Evolutionary conservation across 2,888 invertebrate species (phyloP), one percentile per base, ranked within the genome.

Genomic region (Theretra japonica): DNA sequence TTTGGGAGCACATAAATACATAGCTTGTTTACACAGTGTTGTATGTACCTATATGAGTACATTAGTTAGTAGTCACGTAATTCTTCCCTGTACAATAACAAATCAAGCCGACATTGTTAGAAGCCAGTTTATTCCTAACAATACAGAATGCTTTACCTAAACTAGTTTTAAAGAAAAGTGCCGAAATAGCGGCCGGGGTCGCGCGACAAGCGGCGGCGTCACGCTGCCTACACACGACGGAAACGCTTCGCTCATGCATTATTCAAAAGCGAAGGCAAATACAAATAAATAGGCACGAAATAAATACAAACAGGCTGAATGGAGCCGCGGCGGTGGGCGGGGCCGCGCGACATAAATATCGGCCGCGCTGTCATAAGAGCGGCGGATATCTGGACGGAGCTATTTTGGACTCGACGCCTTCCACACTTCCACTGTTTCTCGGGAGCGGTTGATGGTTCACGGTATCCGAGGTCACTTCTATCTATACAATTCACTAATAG

Each of bases 281-380:
- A 94, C 94, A 94, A 94, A 94, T 94, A 94, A 94, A 94, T 94
- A 93, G 94, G 89, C 92, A 91, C 89, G 89, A 90, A 94, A 94
- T 93, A 94, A 93, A 94, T 94, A 94, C 93, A 93, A 94, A 93
- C 93, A 91, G 92, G 89, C 93, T 91, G 94, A 94, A 93, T 93
- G 93, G 91, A 91, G 92, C 91, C 91, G 85, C 90, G 89, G 88
- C 87, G 84, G 88, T 91, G 92, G 94, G 94, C 93, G 94, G 92
- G 87, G 91, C 93, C 80, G 84, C 78, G 89, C 93, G 93, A 93
- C 94, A 94, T 94, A 93, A 94, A 94, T 94, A 94, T 93, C 90
- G 88, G 85, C 83, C 86, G 86, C 83, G 85, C 90, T 90, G 93
- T 93, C 93, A 93, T 92, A 91, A 90, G 89, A 89, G 84, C 88